Percentiles rank a stretch among this genome's conserved stretches.
These are phyloP conservation scores for Suncus etruscus DNA, from an alignment of 2,113 vertebrate species.

Conservation along the genomic window DNA sequence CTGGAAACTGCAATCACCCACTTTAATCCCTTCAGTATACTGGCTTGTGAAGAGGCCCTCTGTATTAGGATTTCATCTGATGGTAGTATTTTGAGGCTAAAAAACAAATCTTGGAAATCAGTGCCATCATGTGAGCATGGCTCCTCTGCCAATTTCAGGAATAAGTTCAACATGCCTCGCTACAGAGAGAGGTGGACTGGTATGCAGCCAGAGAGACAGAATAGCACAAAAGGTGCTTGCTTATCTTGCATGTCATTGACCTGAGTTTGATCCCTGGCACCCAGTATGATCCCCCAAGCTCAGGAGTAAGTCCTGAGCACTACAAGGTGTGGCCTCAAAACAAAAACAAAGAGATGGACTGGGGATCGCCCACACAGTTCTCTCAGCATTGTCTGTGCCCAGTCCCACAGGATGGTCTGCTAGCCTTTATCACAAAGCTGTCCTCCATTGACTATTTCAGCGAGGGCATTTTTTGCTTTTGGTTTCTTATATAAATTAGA, in stretches of 20 bases:
- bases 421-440: not conserved
- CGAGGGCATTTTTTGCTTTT: not conserved
- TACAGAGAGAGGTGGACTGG: not conserved
- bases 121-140: not conserved
- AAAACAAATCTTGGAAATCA: not conserved
- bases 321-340: no score
- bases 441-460: not conserved
- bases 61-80: slow-evolving; percentile 35
- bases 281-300: no score
- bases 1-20: fast-evolving
- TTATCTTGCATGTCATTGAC: no score
- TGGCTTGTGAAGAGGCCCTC: not conserved
- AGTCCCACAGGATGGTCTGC: not conserved
- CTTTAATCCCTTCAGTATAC: not conserved
- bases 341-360: not conserved
- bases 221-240: no score
- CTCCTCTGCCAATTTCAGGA: not conserved
- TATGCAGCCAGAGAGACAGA: not conserved
- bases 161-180: not conserved
- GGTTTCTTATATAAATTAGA: not conserved
- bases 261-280: no score
- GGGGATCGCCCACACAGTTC: not conserved
- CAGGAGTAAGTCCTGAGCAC: no score
- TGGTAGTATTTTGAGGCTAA: not conserved
- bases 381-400: not conserved